Percentiles rank a stretch among this genome's conserved stretches.
phyloP scores from a whole-genome alignment of 1,140 invertebrate genomes.

The Drosophila rhopaloa region DNA sequence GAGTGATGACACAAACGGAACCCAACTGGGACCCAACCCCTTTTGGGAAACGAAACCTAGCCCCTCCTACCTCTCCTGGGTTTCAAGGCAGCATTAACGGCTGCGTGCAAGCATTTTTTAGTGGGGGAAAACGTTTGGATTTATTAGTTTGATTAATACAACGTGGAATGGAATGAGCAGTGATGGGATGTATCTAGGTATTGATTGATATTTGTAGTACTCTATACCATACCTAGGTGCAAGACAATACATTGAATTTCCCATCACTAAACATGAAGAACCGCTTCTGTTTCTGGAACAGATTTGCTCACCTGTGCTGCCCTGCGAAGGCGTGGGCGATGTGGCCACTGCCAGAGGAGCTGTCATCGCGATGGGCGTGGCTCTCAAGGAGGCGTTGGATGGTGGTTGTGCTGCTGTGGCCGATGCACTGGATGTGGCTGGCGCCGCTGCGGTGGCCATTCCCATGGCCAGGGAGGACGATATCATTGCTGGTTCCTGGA shows the following conservation, averaged over 20 bases:
- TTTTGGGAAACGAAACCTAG: neutral
- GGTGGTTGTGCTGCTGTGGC: constrained; percentile 17
- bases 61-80: constrained; percentile 61
- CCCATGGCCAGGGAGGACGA: constrained; percentile 4
- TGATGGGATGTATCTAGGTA: too few species aligned
- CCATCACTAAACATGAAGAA: neutral
- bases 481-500: constrained; percentile 28
- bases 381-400: constrained; percentile 42
- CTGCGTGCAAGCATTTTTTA: constrained; percentile 49
- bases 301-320: constrained; percentile 67
- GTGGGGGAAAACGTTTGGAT: constrained; percentile 5
- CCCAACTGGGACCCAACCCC: constrained; percentile 16
- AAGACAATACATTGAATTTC: neutral
- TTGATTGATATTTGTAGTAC: neutral
- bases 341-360: constrained; percentile 69
- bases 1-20: constrained; percentile 18
- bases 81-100: constrained; percentile 59
- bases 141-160: constrained; percentile 18
- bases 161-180: neutral
- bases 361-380: constrained; percentile 66
- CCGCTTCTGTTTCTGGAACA: neutral
- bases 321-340: constrained; percentile 82
- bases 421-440: constrained; percentile 9
- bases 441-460: neutral
- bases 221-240: neutral